These are phyloP conservation scores for Phyllostomus discolor DNA, from an alignment of 2,113 vertebrate genomes.

Conservation along the genomic window DNA sequence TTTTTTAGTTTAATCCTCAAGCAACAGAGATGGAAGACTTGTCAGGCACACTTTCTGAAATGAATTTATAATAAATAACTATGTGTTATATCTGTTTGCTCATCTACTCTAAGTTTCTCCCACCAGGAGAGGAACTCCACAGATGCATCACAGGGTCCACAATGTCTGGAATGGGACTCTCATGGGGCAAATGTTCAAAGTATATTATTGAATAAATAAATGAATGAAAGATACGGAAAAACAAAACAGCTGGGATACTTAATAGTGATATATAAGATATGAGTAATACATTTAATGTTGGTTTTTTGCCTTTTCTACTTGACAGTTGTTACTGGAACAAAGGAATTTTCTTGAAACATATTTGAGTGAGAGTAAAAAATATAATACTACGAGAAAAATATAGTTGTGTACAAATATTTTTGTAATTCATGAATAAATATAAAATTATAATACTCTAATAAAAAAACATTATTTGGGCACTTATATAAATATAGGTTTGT, in stretches of 20 bases:
- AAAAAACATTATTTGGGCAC: not conserved
- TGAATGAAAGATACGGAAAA: not conserved
- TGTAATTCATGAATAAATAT: not conserved
- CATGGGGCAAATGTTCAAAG: not conserved
- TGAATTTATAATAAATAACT: not conserved
- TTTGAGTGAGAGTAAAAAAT: not conserved
- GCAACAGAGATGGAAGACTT: not conserved
- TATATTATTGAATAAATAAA: not conserved
- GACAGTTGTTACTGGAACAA: not conserved
- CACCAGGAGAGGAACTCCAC: not conserved
- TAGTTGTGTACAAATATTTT: not conserved
- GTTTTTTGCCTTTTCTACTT: not conserved
- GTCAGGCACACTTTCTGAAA: not conserved
- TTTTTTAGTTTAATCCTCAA: not conserved
- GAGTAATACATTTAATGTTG: not conserved
- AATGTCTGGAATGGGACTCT: not conserved
- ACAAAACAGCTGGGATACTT: not conserved
- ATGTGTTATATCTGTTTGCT: not conserved
- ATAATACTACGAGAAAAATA: not conserved
- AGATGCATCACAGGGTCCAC: not conserved
- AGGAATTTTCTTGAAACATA: conserved; percentile 14
- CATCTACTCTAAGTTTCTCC: not conserved
- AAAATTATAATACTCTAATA: not conserved
- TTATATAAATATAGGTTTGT: not conserved
- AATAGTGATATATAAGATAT: not conserved